A percentile compares a stretch with the other conserved stretches of the same genome.
phyloP scores from a whole-genome alignment of 2,888 invertebrate species.

The Callyntrura sp. region DNA sequence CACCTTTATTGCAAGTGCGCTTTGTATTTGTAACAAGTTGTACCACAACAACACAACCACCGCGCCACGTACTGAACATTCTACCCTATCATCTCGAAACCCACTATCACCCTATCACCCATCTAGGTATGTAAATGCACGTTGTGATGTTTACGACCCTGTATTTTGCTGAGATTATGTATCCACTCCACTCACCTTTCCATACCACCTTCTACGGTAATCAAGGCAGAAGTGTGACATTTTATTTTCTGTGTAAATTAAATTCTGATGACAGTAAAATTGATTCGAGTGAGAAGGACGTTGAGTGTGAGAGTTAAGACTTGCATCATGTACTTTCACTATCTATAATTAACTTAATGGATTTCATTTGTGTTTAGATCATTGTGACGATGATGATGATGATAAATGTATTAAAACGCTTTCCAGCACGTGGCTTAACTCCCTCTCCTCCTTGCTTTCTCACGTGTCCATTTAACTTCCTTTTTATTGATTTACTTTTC shows the following conservation, averaged over 20 bases:
- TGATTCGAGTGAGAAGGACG: too few species aligned
- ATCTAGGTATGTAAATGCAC: not conserved
- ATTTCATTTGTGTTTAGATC: too few species aligned
- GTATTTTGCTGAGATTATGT: not conserved
- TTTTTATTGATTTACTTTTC: not conserved
- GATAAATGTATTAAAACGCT: not conserved
- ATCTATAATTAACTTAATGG: constrained; percentile 73
- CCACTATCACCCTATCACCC: too few species aligned
- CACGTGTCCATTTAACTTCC: too few species aligned
- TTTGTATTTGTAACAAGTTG: too few species aligned
- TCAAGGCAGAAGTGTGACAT: constrained; percentile 6
- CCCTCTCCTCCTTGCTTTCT: not conserved
- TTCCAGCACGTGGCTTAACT: too few species aligned
- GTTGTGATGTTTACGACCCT: not conserved
- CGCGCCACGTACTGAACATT: too few species aligned
- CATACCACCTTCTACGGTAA: not conserved
- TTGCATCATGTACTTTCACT: not conserved
- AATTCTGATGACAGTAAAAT: not conserved
- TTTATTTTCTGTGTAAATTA: not conserved
- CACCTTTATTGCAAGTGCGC: not conserved
- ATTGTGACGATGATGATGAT: not conserved
- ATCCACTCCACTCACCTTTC: not conserved
- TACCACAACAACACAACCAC: too few species aligned
- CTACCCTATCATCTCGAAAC: too few species aligned
- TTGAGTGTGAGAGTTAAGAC: not conserved